Conservation (phyloP, 2,113 vertebrate species). For the Hydrochoerus hydrochaeris region DNA sequence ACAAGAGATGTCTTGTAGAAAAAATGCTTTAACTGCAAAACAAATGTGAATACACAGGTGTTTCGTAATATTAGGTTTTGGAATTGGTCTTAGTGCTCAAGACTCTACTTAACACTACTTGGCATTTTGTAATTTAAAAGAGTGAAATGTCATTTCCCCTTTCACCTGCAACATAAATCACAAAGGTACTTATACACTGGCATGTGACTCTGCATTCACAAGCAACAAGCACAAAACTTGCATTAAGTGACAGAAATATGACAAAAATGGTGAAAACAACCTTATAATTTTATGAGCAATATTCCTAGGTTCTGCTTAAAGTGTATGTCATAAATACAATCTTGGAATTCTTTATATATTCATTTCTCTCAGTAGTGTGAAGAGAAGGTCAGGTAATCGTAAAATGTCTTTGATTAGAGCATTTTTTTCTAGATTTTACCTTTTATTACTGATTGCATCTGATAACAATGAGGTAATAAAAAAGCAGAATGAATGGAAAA, state of each 20-base stretch:
- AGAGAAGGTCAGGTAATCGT: conserved; percentile 48
- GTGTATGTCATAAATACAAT: background rate
- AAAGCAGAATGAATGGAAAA: conserved; percentile 24
- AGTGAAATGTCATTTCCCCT: background rate
- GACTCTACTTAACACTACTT: background rate
- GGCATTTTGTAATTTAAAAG: background rate
- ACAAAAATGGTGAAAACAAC: background rate
- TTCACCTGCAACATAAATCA: background rate
- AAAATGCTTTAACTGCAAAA: background rate
- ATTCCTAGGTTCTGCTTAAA: conserved; percentile 46
- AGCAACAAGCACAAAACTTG: background rate
- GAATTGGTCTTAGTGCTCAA: background rate
- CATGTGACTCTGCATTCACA: background rate
- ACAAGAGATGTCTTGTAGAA: background rate
- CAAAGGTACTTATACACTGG: background rate
- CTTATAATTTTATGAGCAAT: background rate
- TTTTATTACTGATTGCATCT: conserved; percentile 23
- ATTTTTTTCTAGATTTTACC: background rate
- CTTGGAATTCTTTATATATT: conserved; percentile 16
- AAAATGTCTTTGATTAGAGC: conserved; percentile 34
- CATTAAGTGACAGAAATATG: background rate
- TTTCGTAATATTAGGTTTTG: background rate
- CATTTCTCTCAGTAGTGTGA: background rate
- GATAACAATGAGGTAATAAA: conserved; percentile 4
- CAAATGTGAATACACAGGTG: background rate